Base-by-base conservation (phyloP, 2,113 vertebrate genomes). In the Menura novaehollandiae region DNA sequence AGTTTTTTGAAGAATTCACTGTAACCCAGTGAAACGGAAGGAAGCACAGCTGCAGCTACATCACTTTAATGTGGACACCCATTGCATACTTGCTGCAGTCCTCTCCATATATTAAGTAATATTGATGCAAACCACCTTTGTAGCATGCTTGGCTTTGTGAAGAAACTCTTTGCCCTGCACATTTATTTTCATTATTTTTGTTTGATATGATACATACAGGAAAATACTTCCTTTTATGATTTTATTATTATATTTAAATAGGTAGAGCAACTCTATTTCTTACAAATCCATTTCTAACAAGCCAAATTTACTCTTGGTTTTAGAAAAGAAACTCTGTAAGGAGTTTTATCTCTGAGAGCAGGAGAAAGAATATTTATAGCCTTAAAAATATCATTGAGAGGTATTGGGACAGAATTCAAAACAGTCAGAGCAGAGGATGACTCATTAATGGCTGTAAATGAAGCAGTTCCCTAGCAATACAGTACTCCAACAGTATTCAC, bases 401-500 rank as follows among this genome's bases (percentile, higher is more conserved):
- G 12, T 80, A 93, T 26, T 71, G 69, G 46, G 55, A 43, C 41
- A 64, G 58, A 91, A 88, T 71, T 87, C 63, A 91, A 89, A 93
- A 63, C 17, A 78, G 43, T 78, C 37, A 88, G 37, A 90, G 51
- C 11, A 84, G 46, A 74, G 52, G 32, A 84, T 41, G 56, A 81
- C 71, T 96, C 67, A 81, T 75, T 84, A 92, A 75, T 88, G 55
- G 33, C 67, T 66, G 32, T 46, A 94, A 96, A 94, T 73, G 53
- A 97, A 93, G 33, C 51, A 59, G 55, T 59, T 85, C 59, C 76
- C 60, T 88, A 73, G 75, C 58, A 85, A 76, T 83, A 67, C 26
- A 30, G 72, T 69, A 62, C 26, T 79, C 51, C 30, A 91, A 27
- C 27, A 83, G 35, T n/a, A 93, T 23, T 58, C 39, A 55, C 28